phyloP scores from a whole-genome alignment of 2,797 vertebrate genomes.

The Otolemur crassicaudatus region DNA sequence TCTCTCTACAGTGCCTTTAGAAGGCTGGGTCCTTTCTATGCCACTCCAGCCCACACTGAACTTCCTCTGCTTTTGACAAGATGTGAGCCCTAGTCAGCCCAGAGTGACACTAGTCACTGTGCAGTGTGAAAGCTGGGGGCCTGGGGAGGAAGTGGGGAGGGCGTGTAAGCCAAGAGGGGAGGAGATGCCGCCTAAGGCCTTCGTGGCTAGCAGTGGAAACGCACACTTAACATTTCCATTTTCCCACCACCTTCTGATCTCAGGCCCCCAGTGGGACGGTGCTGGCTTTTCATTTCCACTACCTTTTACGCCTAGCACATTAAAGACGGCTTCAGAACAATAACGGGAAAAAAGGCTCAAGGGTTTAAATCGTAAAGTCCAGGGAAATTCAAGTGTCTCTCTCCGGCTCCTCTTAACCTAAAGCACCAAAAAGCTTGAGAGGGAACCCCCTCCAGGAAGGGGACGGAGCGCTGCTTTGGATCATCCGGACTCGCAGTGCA shows the following conservation, averaged over 20 bases:
- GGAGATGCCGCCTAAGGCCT: background rate
- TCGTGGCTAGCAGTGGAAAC: constrained; percentile 12
- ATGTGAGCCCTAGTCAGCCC: background rate
- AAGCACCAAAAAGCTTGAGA: background rate
- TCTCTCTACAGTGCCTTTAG: background rate
- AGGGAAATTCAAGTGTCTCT: background rate
- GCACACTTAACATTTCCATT: background rate
- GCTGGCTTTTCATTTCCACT: background rate
- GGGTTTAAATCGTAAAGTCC: background rate
- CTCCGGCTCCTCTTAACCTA: background rate
- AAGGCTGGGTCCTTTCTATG: background rate
- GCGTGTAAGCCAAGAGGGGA: fast-evolving
- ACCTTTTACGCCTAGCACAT: background rate
- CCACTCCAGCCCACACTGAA: background rate
- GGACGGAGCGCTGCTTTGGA: fast-evolving
- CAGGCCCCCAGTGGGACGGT: background rate
- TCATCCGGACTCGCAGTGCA: no score
- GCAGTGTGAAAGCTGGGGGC: background rate
- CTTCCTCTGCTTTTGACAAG: background rate
- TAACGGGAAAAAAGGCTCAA: background rate
- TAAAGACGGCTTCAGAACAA: background rate
- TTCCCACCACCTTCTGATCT: constrained; percentile 9
- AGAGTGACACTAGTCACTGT: background rate
- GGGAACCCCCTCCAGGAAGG: background rate
- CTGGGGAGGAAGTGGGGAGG: constrained; percentile 61